A percentile compares a stretch with the other conserved stretches of the same genome.
Evolutionary conservation across 2,113 vertebrate species (phyloP).

Genomic region (Marmota monax): DNA sequence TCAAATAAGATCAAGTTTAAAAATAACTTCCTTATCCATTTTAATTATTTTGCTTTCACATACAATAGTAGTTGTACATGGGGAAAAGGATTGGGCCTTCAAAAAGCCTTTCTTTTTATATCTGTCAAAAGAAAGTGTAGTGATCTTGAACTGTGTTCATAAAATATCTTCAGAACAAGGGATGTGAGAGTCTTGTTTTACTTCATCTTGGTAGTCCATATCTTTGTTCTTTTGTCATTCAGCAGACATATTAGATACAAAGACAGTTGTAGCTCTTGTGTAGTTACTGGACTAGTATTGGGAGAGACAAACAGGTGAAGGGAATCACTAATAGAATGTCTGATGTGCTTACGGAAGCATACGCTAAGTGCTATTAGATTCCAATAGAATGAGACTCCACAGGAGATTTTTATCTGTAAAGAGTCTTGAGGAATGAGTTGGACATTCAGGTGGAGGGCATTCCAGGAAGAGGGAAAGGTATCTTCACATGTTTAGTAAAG

Average conservation of each 20-base stretch:
- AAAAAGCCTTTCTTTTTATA: conserved; percentile 6
- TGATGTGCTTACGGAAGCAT: not conserved
- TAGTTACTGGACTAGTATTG: not conserved
- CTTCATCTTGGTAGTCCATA: not conserved
- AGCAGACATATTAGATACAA: not conserved
- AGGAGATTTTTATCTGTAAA: not conserved
- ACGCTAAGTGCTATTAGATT: not conserved
- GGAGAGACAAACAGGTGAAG: not conserved
- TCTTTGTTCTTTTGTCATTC: not conserved
- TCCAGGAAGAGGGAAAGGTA: not conserved
- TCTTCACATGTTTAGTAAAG: not conserved
- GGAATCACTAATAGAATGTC: not conserved
- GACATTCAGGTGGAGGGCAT: not conserved
- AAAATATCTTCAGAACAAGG: not conserved
- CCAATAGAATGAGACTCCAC: not conserved
- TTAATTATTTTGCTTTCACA: conserved; percentile 20
- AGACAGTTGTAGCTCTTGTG: not conserved
- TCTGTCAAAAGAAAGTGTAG: not conserved
- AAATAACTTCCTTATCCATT: not conserved
- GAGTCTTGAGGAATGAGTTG: not conserved
- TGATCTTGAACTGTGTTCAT: not conserved
- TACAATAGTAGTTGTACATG: not conserved
- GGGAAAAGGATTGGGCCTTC: not conserved
- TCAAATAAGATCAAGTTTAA: not conserved
- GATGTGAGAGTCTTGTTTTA: not conserved